Conservation (phyloP, 2,888 invertebrate genomes). For the Salpingus planirostris region DNA sequence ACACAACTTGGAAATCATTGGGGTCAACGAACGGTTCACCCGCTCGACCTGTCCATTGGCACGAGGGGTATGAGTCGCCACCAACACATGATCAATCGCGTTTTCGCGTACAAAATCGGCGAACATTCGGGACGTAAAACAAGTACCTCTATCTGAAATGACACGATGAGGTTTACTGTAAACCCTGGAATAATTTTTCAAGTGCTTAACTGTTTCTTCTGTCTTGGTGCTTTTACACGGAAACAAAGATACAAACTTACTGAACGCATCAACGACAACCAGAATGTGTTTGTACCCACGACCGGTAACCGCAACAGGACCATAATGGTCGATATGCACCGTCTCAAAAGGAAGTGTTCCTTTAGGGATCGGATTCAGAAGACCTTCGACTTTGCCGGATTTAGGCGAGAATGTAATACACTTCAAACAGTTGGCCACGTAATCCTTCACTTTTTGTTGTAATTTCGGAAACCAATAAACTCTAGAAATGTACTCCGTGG, state of each 20-base stretch:
- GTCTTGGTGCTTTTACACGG: slow-evolving; percentile 12
- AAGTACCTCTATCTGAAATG: slow-evolving; percentile 17
- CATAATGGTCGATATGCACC: not conserved
- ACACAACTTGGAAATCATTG: slow-evolving; percentile 21
- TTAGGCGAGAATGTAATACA: not conserved
- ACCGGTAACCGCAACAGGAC: not conserved
- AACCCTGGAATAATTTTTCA: slow-evolving; percentile 15
- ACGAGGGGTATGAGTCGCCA: slow-evolving; percentile 22
- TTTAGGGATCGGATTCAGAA: not conserved
- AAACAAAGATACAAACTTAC: slow-evolving; percentile 20
- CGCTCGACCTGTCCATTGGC: slow-evolving; percentile 26
- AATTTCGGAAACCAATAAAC: slow-evolving; percentile 2
- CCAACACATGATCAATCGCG: slow-evolving; percentile 7
- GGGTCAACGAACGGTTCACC: slow-evolving; percentile 18
- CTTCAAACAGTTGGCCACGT: not conserved
- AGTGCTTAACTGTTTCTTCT: slow-evolving; percentile 11
- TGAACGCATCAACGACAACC: slow-evolving; percentile 20
- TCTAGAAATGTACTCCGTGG: not conserved
- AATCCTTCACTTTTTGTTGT: not conserved
- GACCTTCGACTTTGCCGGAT: not conserved
- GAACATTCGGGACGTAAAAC: slow-evolving; percentile 18
- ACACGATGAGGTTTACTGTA: slow-evolving; percentile 18
- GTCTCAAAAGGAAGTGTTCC: not conserved
- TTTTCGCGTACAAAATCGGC: slow-evolving; percentile 6
- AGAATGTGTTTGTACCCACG: slow-evolving; percentile 17